phyloP scores from a whole-genome alignment of 2,113 vertebrate species.

The Pongo abelii region DNA sequence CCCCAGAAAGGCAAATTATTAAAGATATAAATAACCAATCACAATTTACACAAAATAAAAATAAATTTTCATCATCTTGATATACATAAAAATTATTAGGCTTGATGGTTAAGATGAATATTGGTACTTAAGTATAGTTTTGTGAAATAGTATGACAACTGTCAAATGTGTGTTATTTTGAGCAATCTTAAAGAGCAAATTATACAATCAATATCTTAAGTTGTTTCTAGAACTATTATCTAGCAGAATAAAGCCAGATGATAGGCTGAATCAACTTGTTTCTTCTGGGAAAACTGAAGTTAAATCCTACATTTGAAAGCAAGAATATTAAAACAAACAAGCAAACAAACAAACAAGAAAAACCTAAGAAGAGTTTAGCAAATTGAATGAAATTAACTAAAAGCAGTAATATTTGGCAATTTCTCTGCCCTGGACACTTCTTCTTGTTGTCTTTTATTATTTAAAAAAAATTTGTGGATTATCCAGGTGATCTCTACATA shows the following conservation, averaged over 20 bases:
- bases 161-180: conserved; percentile 24
- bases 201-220: not conserved
- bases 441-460: not conserved
- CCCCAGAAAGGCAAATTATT: not conserved
- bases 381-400: conserved; percentile 51
- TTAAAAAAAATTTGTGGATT: not conserved
- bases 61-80: not conserved
- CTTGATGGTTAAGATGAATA: not conserved
- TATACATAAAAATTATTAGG: not conserved
- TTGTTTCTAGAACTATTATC: conserved; percentile 15
- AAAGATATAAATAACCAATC: not conserved
- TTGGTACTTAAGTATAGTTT: not conserved
- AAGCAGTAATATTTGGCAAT: conserved; percentile 3
- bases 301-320: conserved; percentile 28
- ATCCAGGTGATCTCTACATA: not conserved
- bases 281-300: not conserved
- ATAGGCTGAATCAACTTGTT: not conserved
- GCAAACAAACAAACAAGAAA: not conserved
- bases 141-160: not conserved
- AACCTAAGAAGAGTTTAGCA: not conserved
- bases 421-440: not conserved
- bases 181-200: conserved; percentile 12
- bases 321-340: not conserved
- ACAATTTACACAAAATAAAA: conserved; percentile 5
- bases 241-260: not conserved